A percentile compares a stretch with the other conserved stretches of the same genome.
Conservation (phyloP, 2,888 invertebrate genomes). For the Campaea margaritaria region DNA sequence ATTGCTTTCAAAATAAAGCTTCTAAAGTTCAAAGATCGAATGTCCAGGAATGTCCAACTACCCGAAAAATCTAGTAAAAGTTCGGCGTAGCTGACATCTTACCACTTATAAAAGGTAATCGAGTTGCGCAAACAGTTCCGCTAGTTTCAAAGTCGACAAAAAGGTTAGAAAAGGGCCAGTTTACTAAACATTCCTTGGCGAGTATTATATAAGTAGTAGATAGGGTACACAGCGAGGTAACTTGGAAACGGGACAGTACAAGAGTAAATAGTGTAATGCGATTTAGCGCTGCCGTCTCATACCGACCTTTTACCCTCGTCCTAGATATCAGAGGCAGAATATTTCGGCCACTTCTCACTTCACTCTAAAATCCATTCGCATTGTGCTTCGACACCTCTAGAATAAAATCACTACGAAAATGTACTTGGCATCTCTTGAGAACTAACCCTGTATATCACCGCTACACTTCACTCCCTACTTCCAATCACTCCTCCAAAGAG, state of each 20-base stretch:
- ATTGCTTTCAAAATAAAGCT: not conserved
- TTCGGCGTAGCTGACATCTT: slow-evolving; percentile 20
- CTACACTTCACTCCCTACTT: slow-evolving; percentile 1
- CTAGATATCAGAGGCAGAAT: slow-evolving; percentile 44
- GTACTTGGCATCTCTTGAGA: slow-evolving; percentile 2
- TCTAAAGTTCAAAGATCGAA: slow-evolving; percentile 4
- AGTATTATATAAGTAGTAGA: not conserved
- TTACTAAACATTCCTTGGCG: slow-evolving; percentile 35
- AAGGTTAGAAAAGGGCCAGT: slow-evolving; percentile 42
- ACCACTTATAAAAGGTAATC: slow-evolving; percentile 29
- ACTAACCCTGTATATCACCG: slow-evolving; percentile 2
- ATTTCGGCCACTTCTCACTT: slow-evolving; percentile 45
- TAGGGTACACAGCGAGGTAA: slow-evolving; percentile 9
- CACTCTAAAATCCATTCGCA: slow-evolving; percentile 39
- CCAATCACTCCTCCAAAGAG: slow-evolving; percentile 25
- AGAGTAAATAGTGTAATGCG: slow-evolving; percentile 49
- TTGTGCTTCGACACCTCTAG: slow-evolving; percentile 19
- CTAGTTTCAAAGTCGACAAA: slow-evolving; percentile 33
- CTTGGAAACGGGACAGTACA: slow-evolving; percentile 22
- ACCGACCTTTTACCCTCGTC: slow-evolving; percentile 54
- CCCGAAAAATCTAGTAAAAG: slow-evolving; percentile 16
- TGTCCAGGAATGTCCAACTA: slow-evolving; percentile 13
- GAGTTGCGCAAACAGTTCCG: slow-evolving; percentile 37
- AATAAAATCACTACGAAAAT: slow-evolving; percentile 21
- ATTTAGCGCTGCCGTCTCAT: slow-evolving; percentile 45